Evolutionary conservation across 1,140 invertebrate genomes (phyloP).

Genomic region (Conopomorpha cramerella): DNA sequence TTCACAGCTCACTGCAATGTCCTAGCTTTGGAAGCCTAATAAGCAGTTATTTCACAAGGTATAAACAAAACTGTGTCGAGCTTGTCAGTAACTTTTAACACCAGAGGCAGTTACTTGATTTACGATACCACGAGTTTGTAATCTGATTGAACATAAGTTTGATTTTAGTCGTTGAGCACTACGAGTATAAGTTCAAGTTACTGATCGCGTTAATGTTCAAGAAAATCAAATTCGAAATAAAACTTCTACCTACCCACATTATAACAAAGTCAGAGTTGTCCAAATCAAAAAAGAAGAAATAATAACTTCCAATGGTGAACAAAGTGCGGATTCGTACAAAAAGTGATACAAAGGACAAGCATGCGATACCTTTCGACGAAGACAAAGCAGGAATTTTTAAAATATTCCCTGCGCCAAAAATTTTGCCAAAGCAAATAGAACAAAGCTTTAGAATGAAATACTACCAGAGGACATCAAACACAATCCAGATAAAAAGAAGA

Average conservation of each 20-base stretch:
- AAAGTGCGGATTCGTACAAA: constrained; percentile 42
- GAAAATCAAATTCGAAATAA: constrained; percentile 1
- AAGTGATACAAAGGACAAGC: constrained; percentile 59
- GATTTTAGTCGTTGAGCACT: constrained; percentile 22
- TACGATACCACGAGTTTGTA: too few relatives aligned
- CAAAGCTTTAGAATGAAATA: constrained; percentile 27
- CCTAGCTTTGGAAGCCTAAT: too few relatives aligned
- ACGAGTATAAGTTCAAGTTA: constrained; percentile 9
- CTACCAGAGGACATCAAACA: too few relatives aligned
- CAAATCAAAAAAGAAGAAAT: constrained; percentile 33
- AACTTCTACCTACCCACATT: neutral
- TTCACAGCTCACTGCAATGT: too few relatives aligned
- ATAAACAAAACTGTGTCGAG: too few relatives aligned
- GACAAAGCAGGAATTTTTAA: constrained; percentile 51
- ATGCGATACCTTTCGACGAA: constrained; percentile 57
- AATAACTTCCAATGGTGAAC: constrained; percentile 43
- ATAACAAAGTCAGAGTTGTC: too few relatives aligned
- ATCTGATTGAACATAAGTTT: too few relatives aligned
- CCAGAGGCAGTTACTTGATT: constrained; percentile 20
- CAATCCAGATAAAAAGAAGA: too few relatives aligned
- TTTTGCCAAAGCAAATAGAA: constrained; percentile 39
- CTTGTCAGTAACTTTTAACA: too few relatives aligned
- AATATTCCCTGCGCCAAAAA: constrained; percentile 30
- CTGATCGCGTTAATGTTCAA: constrained; percentile 2
- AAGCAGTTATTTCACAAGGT: too few relatives aligned